Base-by-base conservation (phyloP, 2,888 invertebrate species). In the Lamproptera curius region DNA sequence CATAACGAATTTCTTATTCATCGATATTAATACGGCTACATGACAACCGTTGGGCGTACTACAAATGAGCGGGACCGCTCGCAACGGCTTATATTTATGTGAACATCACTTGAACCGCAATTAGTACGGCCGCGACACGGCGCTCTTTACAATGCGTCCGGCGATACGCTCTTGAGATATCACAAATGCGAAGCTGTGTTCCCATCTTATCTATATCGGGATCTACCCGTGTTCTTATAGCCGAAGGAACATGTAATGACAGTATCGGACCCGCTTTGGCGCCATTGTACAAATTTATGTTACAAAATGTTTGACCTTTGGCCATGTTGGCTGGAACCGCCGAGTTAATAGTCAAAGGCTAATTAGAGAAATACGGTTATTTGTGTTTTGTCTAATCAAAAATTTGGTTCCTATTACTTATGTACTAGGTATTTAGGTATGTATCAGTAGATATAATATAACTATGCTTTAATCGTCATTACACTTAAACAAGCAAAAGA, bases 1-100 rank as follows among this genome's bases (percentile, higher is more conserved):
- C 77, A 86, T 86, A 83, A 85, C 82, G 76, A 78, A 85, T 85
- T 85, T 87, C 81, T 85, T 84, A 87, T 86, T 84, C 86, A 86
- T 87, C 84, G 85, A 82, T 83, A 82, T 84, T 82, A 84, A 84
- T 85, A 80, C 74, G 70, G 67, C 63, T 76, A 85, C 86, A 86
- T 78, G 85, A 84, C 84, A 81, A 80, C 80, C 82, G 75, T 77
- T 75, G 71, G 77, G 70, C 76, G 73, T 58, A 57, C 65, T 82
- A 87, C 86, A 85, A 85, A 87, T 86, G 85, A 81, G 77, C 71
- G 72, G 64, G 67, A 71, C 73, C 74, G 75, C 73, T 79, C 79
- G 73, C 74, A 73, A 67, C 73, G 66, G 77, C 76, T 80, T 79
- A 80, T 79, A 83, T 84, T 84, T 84, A 85, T 86, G 76, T 74